Base-by-base conservation (phyloP, 2,797 vertebrate species). In the Cuculus canorus region DNA sequence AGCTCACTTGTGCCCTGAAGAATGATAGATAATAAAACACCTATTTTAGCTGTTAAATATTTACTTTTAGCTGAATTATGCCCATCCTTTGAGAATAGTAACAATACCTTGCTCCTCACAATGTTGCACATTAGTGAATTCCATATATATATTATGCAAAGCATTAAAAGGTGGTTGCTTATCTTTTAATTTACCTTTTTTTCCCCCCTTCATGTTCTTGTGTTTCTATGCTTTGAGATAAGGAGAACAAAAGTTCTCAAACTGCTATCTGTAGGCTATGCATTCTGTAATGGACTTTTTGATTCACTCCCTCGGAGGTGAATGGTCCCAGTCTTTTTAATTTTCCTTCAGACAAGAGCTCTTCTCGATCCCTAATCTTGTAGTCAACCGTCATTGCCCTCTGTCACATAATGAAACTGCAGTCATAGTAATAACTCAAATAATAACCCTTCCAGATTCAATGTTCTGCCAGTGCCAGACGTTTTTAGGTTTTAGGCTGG, bases 171-270 rank as follows among this genome's bases (percentile, higher is more conserved):
- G 22, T 65, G 9, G n/a, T 66, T 76, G 70, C 91, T 93, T 96
- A 88, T 95, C 85, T 88, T 79, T 84, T 87, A 11, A 88, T 86
- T 89, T 92, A 64, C 21, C 16, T 35, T 72, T 82, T 69, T 71
- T 39, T 27, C 19, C 0, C 7, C 32, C 37, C 33, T 92, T 89
- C 47, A 28, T 39, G 57, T 86, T 79, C 43, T 59, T 65, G n/a
- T 57, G 35, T 85, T 82, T 78, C n/a, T 82, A 9, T 23, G 23
- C 60, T 92, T 65, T 73, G 59, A 95, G 93, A 92, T 86, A 93
- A 95, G 66, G 73, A 54, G 70, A 94, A 92, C 78, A 86, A 79
- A 94, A 93, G 83, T 86, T 86, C 50, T 92, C 57, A 68, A 52
- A 3, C 45, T 61, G 79, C 61, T 86, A 60, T 78, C 90, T 86